Conservation (phyloP, 2,888 invertebrate species). For the Phaedon cochleariae region DNA sequence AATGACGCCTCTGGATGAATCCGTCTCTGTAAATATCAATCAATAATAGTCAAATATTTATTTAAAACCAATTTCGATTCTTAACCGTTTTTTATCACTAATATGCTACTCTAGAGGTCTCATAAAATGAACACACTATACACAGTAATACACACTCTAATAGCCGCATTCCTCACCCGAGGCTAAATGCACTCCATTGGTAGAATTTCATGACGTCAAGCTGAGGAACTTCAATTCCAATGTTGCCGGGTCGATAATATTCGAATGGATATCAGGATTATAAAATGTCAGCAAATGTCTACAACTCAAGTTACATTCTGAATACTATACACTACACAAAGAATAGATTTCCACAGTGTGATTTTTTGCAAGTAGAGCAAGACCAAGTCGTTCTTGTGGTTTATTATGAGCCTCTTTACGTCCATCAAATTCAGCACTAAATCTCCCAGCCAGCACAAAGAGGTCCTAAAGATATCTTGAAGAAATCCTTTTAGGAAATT, state of each 20-base stretch:
- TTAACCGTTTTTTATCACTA: neutral
- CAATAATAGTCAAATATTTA: neutral
- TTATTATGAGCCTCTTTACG: no score
- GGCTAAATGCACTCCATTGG: constrained; percentile 66
- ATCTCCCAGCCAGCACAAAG: no score
- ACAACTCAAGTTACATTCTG: no score
- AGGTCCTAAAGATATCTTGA: no score
- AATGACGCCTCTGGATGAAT: no score
- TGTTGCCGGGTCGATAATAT: constrained; percentile 16
- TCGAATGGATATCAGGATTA: neutral
- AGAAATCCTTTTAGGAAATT: no score
- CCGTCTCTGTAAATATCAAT: no score
- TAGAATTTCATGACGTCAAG: constrained; percentile 77
- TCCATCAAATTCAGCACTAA: no score
- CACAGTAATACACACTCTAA: constrained; percentile 16
- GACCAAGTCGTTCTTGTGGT: no score
- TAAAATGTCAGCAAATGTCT: neutral
- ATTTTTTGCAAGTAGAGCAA: no score
- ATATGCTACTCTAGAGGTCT: constrained; percentile 16
- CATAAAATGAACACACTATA: constrained; percentile 30
- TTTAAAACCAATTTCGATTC: neutral
- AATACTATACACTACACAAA: no score
- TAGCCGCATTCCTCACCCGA: constrained; percentile 61
- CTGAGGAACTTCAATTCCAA: constrained; percentile 39
- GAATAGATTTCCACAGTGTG: no score